Evolutionary conservation across 2,113 vertebrate species (phyloP).

Genomic region (Amia ocellicauda): DNA sequence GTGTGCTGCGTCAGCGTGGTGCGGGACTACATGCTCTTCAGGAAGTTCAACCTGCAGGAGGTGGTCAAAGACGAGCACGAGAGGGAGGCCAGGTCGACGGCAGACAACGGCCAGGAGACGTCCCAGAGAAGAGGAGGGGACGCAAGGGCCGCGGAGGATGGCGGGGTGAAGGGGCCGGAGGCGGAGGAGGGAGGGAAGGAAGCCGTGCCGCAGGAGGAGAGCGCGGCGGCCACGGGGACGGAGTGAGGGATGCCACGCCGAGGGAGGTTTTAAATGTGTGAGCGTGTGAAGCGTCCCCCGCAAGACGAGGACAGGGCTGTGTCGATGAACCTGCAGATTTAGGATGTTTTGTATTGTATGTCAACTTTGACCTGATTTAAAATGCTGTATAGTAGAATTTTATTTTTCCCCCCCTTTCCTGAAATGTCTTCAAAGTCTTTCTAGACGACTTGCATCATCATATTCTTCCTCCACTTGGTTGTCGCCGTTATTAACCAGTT

Average conservation of each 20-base stretch:
- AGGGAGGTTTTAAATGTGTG: too few relatives aligned
- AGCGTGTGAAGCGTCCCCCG: too few relatives aligned
- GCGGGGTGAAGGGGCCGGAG: neutral
- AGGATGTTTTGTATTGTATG: too few relatives aligned
- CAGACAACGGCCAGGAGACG: neutral
- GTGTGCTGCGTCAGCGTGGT: slow-evolving; percentile 93
- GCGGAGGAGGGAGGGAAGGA: neutral
- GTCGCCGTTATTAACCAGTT: too few relatives aligned
- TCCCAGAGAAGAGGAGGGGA: neutral
- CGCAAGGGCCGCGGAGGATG: neutral
- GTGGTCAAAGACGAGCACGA: slow-evolving; percentile 73
- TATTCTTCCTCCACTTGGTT: too few relatives aligned
- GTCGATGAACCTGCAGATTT: too few relatives aligned
- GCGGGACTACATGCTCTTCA: slow-evolving; percentile 81
- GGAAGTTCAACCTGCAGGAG: slow-evolving; percentile 94
- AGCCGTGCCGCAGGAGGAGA: neutral
- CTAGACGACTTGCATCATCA: too few relatives aligned
- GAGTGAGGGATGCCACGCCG: neutral
- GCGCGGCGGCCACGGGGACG: neutral
- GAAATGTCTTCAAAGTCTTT: too few relatives aligned
- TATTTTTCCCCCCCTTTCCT: too few relatives aligned
- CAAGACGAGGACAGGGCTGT: too few relatives aligned
- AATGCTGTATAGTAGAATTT: too few relatives aligned
- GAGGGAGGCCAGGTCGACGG: slow-evolving; percentile 1
- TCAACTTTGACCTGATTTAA: too few relatives aligned